phyloP scores from a whole-genome alignment of 2,797 vertebrate genomes.

The Petrocephalus sullivani region DNA sequence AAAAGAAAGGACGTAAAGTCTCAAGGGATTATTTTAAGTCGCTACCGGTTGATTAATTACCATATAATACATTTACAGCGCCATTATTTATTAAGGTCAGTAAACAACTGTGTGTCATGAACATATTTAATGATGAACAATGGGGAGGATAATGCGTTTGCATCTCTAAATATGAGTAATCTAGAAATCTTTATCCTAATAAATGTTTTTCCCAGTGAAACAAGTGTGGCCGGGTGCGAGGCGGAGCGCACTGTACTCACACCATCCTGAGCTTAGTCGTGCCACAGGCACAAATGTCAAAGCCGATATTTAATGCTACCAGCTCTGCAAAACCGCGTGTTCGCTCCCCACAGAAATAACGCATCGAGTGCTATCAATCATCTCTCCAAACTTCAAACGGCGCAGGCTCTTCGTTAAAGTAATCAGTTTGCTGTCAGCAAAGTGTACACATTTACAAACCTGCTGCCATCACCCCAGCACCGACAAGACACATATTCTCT shows the following conservation, averaged over 20 bases:
- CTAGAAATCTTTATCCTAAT: neutral
- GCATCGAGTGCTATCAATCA: neutral
- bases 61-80: neutral
- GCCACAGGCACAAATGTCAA: neutral
- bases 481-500: neutral
- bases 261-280: neutral
- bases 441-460: neutral
- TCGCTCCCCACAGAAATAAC: neutral
- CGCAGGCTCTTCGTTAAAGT: conserved; percentile 5
- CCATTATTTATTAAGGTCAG: neutral
- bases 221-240: neutral
- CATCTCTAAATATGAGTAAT: no score
- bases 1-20: neutral
- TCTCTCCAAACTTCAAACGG: conserved; percentile 5
- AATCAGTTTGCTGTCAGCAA: neutral
- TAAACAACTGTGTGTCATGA: neutral
- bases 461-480: neutral
- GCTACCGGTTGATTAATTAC: neutral
- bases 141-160: neutral
- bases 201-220: neutral
- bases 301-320: neutral
- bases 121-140: no score
- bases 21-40: neutral
- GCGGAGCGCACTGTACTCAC: neutral
- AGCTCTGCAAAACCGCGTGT: neutral